These are phyloP conservation scores for Lordiphosa collinella DNA, from an alignment of 1,140 invertebrate genomes.

Conservation along the genomic window DNA sequence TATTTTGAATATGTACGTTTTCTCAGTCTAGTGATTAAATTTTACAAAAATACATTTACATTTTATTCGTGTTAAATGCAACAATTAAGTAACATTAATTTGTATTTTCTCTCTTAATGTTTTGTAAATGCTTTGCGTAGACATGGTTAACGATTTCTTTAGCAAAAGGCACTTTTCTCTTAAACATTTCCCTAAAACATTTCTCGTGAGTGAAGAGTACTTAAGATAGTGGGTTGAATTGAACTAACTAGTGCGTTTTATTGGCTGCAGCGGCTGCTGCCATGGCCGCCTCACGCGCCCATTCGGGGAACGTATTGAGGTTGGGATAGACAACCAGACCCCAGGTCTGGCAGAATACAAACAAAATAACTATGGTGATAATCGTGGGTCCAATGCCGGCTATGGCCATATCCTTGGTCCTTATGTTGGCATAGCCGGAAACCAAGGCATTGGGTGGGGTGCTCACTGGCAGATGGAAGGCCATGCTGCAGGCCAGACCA, in stretches of 20 bases:
- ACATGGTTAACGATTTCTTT: slow-evolving; percentile 9
- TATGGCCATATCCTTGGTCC: slow-evolving; percentile 87
- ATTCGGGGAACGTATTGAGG: slow-evolving; percentile 75
- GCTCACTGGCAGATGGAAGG: slow-evolving; percentile 85
- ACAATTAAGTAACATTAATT: slow-evolving; percentile 62
- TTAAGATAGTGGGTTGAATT: slow-evolving; percentile 9
- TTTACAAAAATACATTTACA: slow-evolving; percentile 38
- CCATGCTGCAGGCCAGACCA: slow-evolving; percentile 88
- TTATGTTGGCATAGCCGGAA: slow-evolving; percentile 88
- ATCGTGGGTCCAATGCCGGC: slow-evolving; percentile 90
- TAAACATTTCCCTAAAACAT: slow-evolving; percentile 27
- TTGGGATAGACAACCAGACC: slow-evolving; percentile 81
- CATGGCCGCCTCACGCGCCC: slow-evolving; percentile 49
- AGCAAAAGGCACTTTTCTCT: slow-evolving; percentile 53
- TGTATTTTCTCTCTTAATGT: slow-evolving; percentile 12
- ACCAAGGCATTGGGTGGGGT: slow-evolving; percentile 97
- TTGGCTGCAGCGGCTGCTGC: slow-evolving; percentile 26
- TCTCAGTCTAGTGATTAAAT: slow-evolving; percentile 60
- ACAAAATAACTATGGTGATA: slow-evolving; percentile 85
- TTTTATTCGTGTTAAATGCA: slow-evolving; percentile 58
- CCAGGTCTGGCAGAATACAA: slow-evolving; percentile 86
- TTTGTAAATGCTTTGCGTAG: slow-evolving; percentile 7
- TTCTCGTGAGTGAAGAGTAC: slow-evolving; percentile 1
- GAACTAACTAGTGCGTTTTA: slow-evolving; percentile 43
- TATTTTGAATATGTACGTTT: slow-evolving; percentile 38